phyloP scores from a whole-genome alignment of 1,140 invertebrate species.

The Panagrolaimus sp. region DNA sequence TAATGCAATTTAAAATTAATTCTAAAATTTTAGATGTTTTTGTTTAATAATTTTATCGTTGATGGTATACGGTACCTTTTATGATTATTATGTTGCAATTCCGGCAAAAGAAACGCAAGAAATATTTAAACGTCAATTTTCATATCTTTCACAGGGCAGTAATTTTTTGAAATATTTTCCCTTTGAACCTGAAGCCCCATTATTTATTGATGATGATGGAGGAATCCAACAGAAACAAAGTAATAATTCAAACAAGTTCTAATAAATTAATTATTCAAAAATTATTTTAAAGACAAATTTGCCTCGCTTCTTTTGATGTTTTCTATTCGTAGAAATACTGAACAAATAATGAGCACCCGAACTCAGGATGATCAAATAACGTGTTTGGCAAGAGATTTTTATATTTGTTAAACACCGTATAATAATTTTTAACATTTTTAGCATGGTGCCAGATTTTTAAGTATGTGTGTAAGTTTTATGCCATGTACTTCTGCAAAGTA shows the following conservation, averaged over 20 bases:
- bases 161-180: too few species aligned
- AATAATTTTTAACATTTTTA: conserved; percentile 12
- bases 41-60: conserved; percentile 46
- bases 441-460: conserved; percentile 49
- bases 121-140: too few species aligned
- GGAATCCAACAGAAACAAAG: too few species aligned
- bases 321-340: conserved; percentile 41
- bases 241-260: too few species aligned
- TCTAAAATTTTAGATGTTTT: conserved; percentile 38
- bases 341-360: conserved; percentile 40
- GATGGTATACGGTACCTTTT: conserved; percentile 54
- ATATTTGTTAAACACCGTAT: too few species aligned
- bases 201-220: too few species aligned
- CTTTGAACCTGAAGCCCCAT: too few species aligned
- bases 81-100: conserved; percentile 38
- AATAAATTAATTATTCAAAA: too few species aligned
- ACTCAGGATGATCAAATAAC: conserved; percentile 51
- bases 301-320: conserved; percentile 45
- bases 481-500: too few species aligned
- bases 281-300: conserved; percentile 41
- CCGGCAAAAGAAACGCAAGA: conserved; percentile 17
- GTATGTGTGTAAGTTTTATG: conserved; percentile 37
- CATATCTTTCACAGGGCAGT: too few species aligned
- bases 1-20: too few species aligned
- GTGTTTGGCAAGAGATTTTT: conserved; percentile 49